phyloP scores from a whole-genome alignment of 2,113 vertebrate genomes.

The Tachysurus vachellii region DNA sequence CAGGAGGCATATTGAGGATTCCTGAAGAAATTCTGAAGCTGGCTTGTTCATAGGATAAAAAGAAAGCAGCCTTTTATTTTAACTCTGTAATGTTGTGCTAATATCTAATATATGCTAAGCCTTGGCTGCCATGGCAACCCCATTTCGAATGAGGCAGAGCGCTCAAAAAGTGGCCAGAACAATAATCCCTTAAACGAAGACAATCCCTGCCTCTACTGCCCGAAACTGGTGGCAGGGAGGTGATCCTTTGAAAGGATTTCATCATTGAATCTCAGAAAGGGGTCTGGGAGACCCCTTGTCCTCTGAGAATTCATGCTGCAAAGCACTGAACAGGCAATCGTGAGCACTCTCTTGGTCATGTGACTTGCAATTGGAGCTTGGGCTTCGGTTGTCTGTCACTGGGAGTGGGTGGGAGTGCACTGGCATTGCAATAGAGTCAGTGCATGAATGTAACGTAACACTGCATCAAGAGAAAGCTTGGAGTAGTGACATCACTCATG shows the following conservation, averaged over 20 bases:
- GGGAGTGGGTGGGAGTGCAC: constrained; percentile 51
- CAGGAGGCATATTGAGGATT: constrained; percentile 36
- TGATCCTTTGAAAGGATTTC: constrained; percentile 34
- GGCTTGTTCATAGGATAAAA: constrained; percentile 30
- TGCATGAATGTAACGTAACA: not conserved
- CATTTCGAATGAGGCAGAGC: constrained; percentile 59
- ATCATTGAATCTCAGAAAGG: constrained; percentile 17
- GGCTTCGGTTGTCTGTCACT: constrained; percentile 34
- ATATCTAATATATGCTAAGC: constrained; percentile 78
- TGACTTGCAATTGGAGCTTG: constrained; percentile 40
- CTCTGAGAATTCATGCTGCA: constrained; percentile 26
- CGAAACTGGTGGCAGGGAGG: constrained; percentile 24
- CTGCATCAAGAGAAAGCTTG: not conserved
- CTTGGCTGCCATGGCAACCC: constrained; percentile 77
- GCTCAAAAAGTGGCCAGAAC: constrained; percentile 52
- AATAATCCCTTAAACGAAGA: constrained; percentile 56
- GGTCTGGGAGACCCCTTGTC: not conserved
- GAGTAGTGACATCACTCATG: not conserved
- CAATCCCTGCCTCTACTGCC: constrained; percentile 13
- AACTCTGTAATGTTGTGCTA: constrained; percentile 61
- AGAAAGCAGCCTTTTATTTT: constrained; percentile 39
- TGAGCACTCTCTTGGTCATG: constrained; percentile 41
- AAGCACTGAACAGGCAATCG: constrained; percentile 24
- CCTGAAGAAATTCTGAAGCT: constrained; percentile 22
- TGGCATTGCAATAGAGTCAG: constrained; percentile 33